A percentile compares a stretch with the other conserved stretches of the same genome.
phyloP scores from a whole-genome alignment of 2,888 invertebrate genomes.

The Phrixothrix hirtus region DNA sequence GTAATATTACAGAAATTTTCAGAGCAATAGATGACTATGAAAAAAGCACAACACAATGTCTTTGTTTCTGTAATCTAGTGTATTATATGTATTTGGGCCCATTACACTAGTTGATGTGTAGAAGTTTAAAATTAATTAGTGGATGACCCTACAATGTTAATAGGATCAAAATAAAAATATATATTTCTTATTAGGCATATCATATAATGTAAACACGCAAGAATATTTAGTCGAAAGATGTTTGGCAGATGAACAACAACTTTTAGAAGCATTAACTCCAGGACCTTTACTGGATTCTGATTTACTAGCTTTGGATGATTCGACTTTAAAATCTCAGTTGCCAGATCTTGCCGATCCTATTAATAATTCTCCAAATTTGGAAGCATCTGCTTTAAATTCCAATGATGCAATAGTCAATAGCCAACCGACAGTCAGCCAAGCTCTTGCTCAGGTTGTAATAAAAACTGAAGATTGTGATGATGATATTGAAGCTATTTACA shows the following conservation, averaged over 20 bases:
- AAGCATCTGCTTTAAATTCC: neutral
- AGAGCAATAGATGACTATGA: no score
- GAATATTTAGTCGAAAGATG: constrained; percentile 49
- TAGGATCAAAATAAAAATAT: no score
- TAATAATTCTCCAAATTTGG: constrained; percentile 12
- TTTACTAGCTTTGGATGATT: constrained; percentile 50
- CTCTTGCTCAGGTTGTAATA: constrained; percentile 8
- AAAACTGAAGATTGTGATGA: constrained; percentile 19
- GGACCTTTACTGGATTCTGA: constrained; percentile 44
- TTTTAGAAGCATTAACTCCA: constrained; percentile 46
- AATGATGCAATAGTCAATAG: neutral
- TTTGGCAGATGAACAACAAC: constrained; percentile 48
- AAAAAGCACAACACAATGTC: no score
- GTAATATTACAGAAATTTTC: no score
- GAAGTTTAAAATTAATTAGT: no score
- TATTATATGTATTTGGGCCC: no score
- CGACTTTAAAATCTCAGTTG: constrained; percentile 49
- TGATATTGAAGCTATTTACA: neutral
- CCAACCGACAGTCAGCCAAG: neutral
- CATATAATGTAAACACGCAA: constrained; percentile 37
- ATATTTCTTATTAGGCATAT: constrained; percentile 32
- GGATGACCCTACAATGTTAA: no score
- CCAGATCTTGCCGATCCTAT: constrained; percentile 40
- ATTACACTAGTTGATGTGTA: no score
- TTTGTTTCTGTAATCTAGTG: no score